Evolutionary conservation across 2,797 vertebrate species (phyloP).

Genomic region (Lepus townsendii): DNA sequence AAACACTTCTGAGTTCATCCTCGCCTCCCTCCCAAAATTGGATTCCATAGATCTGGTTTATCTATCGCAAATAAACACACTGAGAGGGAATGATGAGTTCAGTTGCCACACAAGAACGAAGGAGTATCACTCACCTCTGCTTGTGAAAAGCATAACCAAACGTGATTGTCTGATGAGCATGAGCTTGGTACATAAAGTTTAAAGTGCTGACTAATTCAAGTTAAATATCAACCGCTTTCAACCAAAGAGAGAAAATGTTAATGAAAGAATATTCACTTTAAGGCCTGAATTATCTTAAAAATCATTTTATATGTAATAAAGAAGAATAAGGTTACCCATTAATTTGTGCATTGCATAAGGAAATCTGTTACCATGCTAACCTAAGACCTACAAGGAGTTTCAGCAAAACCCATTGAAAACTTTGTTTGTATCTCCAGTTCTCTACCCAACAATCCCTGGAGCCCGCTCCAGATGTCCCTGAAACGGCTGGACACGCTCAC

Average conservation of each 20-base stretch:
- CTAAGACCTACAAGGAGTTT: neutral
- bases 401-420: neutral
- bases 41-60: neutral
- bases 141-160: neutral
- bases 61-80: neutral
- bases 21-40: neutral
- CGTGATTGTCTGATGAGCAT: neutral
- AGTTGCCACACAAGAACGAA: neutral
- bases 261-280: neutral
- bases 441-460: neutral
- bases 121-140: neutral
- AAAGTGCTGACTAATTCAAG: neutral
- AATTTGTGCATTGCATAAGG: neutral
- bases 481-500: neutral
- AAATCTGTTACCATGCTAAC: neutral
- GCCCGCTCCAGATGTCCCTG: neutral
- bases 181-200: neutral
- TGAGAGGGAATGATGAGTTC: neutral
- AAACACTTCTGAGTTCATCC: neutral
- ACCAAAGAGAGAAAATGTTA: conserved; percentile 22
- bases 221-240: neutral
- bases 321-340: neutral
- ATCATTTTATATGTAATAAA: neutral
- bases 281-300: neutral
- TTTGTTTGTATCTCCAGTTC: neutral